Percentiles rank a stretch among this genome's conserved stretches.
These are phyloP conservation scores for Scaptodrosophila lebanonensis DNA, from an alignment of 1,140 invertebrate species.

Conservation along the genomic window DNA sequence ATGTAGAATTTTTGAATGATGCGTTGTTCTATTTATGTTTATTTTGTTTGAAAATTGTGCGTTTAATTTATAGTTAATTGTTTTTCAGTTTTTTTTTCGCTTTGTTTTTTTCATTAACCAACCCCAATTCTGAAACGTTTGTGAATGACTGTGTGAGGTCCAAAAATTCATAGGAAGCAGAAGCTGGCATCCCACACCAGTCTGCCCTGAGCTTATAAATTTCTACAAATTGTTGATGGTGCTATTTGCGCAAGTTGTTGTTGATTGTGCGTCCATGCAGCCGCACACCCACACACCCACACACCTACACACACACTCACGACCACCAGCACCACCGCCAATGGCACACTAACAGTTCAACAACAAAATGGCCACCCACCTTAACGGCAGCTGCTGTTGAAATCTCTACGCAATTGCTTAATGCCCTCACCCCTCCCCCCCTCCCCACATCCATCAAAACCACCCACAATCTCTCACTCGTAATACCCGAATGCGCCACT, in stretches of 20 bases:
- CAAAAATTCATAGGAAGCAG: slow-evolving; percentile 51
- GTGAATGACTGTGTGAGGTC: slow-evolving; percentile 67
- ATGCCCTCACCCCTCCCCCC: slow-evolving; percentile 4
- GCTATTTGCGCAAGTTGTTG: slow-evolving; percentile 62
- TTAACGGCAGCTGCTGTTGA: slow-evolving; percentile 59
- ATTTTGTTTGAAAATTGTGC: slow-evolving; percentile 74
- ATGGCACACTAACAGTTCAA: slow-evolving; percentile 16
- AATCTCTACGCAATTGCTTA: slow-evolving; percentile 63
- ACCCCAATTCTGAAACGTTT: slow-evolving; percentile 37
- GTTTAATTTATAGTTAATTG: slow-evolving; percentile 74
- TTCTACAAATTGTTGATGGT: slow-evolving; percentile 53
- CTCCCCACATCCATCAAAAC: slow-evolving; percentile 1
- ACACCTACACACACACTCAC: not conserved
- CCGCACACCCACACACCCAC: slow-evolving; percentile 4
- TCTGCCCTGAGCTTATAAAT: slow-evolving; percentile 16
- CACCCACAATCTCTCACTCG: too few species aligned
- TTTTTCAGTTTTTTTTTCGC: slow-evolving; percentile 67
- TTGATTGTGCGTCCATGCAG: slow-evolving; percentile 49
- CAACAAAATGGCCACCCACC: slow-evolving; percentile 70
- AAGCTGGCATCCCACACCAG: slow-evolving; percentile 23
- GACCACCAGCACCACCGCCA: slow-evolving; percentile 21
- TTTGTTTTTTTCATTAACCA: slow-evolving; percentile 73
- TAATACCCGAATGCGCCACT: slow-evolving; percentile 27
- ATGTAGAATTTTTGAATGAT: slow-evolving; percentile 46
- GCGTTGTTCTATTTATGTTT: slow-evolving; percentile 63